phyloP scores from a whole-genome alignment of 1,140 invertebrate species.

The Caerostris extrusa region DNA sequence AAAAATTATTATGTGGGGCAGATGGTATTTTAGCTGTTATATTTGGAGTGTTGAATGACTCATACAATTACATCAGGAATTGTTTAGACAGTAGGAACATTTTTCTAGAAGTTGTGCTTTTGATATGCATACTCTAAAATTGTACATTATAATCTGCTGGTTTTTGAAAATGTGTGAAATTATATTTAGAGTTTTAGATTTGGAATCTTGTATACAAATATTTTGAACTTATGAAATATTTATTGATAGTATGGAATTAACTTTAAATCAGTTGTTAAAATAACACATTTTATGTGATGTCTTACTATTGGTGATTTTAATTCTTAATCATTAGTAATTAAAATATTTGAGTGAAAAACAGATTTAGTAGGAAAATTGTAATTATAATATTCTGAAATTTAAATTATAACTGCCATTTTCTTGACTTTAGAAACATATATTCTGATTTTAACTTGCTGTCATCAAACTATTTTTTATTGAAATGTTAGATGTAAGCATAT shows the following conservation, averaged over 20 bases:
- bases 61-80: not conserved
- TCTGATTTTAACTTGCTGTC: not conserved
- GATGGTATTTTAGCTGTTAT: not conserved
- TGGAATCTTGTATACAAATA: not conserved
- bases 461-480: not conserved
- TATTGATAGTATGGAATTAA: not conserved
- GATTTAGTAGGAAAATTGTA: not conserved
- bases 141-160: not conserved
- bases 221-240: constrained; percentile 21
- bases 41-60: not conserved
- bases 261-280: not conserved
- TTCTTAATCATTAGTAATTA: not conserved
- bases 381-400: not conserved
- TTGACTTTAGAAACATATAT: not conserved
- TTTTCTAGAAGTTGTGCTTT: constrained; percentile 11
- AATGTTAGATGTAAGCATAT: not conserved
- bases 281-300: not conserved
- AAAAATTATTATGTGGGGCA: too few species aligned
- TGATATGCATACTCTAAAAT: not conserved
- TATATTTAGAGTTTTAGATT: not conserved
- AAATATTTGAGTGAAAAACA: not conserved
- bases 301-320: not conserved
- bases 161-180: not conserved
- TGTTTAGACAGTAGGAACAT: not conserved
- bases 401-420: not conserved